These are phyloP conservation scores for Drosophila mimica DNA, from an alignment of 2,888 invertebrate species.

Conservation along the genomic window DNA sequence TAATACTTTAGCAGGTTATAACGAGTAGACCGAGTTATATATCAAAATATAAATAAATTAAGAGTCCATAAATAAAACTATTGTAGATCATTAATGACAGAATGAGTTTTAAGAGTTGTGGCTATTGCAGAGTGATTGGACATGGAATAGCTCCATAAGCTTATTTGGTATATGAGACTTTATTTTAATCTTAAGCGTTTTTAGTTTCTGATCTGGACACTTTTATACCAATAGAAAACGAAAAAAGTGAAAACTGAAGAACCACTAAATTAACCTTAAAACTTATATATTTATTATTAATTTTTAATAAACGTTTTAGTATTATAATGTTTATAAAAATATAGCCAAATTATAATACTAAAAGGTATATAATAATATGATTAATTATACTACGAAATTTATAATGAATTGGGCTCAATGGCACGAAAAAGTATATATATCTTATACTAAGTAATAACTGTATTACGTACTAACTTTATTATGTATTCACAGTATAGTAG, in stretches of 20 bases:
- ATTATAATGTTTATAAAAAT: no score
- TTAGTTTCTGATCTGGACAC: background rate
- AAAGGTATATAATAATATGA: background rate
- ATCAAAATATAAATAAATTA: background rate
- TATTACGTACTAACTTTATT: background rate
- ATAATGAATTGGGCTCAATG: background rate
- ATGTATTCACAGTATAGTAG: background rate
- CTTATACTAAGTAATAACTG: background rate
- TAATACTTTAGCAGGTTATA: background rate
- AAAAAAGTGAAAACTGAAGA: background rate
- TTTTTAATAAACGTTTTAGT: background rate
- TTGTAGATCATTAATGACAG: background rate
- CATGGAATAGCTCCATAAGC: background rate
- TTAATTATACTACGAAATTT: background rate
- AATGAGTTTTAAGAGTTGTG: background rate
- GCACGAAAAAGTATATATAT: background rate
- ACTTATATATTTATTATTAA: background rate
- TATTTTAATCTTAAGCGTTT: background rate
- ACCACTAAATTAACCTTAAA: background rate
- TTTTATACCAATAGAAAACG: background rate
- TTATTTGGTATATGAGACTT: background rate
- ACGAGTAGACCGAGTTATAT: background rate
- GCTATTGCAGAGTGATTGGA: background rate
- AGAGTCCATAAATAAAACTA: background rate
- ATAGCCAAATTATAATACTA: fast-evolving